Evolutionary conservation across 1,140 invertebrate species (phyloP), one percentile per base, ranked within the genome.

Genomic region (Polypedilum vanderplanki): DNA sequence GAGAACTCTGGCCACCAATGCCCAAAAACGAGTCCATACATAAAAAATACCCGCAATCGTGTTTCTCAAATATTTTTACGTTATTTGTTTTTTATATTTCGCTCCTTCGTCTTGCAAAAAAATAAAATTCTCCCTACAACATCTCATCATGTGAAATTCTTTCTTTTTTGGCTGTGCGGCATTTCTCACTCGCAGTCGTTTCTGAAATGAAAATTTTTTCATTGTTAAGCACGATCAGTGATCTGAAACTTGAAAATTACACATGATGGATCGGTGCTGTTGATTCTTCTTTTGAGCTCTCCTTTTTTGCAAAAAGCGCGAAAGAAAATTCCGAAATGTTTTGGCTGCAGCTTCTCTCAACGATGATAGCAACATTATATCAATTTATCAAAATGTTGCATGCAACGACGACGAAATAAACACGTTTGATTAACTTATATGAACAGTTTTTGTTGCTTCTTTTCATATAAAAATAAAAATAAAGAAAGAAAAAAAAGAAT

Each of bases 321-420:
- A 57, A 33, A 5, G 5, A 33, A 33, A 33, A 33, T 33, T 33
- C 24, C 24, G 5, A 33, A 33, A 33, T 33, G 24, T 33, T 33
- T 33, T 33, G 1, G 5, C 24, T 33, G 24, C 5, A 33, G 24
- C 24, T 33, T 5, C 24, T 33, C 24, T 33, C 24, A 33, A 22
- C 65, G 65, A 70, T 70, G 65, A 70, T 70, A 22, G 17, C 65
- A 57, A n/a, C 46, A 57, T 57, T 57, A 20, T 70, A 70, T 70
- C 65, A 70, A 70, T 70, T 70, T 70, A 70, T 70, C 65, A 70
- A 70, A 70, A 67, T 57, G 46, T 57, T 57, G 10, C 46, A 57
- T 57, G 46, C 46, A 57, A 57, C 12, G 10, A 57, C 46, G 46
- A n/a, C n/a, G 46, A 57, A 57, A 57, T 57, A 57, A 57, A 57